These are phyloP conservation scores for Pegoplata infirma DNA, from an alignment of 2,888 invertebrate genomes.

Conservation along the genomic window DNA sequence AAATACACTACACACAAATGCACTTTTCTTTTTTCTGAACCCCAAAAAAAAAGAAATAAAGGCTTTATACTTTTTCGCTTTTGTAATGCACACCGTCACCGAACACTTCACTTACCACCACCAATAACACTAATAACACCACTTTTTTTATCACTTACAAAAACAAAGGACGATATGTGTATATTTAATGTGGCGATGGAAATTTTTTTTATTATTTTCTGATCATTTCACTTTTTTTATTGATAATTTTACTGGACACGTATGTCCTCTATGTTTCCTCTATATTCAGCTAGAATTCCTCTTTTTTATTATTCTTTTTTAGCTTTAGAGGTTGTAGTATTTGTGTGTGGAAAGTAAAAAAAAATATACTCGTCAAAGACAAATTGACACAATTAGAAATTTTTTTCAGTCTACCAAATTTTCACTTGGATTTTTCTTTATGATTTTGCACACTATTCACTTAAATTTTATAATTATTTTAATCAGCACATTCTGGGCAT, in stretches of 20 bases:
- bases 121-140: constrained; percentile 28
- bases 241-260: neutral
- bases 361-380: constrained; percentile 20
- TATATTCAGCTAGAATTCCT: constrained; percentile 18
- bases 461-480: neutral
- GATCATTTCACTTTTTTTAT: neutral
- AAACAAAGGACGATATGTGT: constrained; percentile 40
- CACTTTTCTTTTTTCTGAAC: constrained; percentile 28
- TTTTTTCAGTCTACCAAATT: constrained; percentile 46
- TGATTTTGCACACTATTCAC: neutral
- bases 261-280: constrained; percentile 17
- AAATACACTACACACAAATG: constrained; percentile 24
- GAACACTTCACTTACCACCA: constrained; percentile 2
- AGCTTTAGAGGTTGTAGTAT: neutral
- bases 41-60: constrained; percentile 5
- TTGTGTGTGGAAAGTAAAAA: constrained; percentile 26
- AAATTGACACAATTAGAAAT: constrained; percentile 55
- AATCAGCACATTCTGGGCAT: neutral
- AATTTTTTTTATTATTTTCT: neutral
- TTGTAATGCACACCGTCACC: neutral
- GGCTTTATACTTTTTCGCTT: neutral
- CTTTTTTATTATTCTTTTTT: neutral
- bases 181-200: neutral
- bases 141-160: constrained; percentile 17
- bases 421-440: constrained; percentile 20